Evolutionary conservation across 35 echinoderm and acorn worm genomes (phyloP).

Genomic region (Strongylocentrotus purpuratus): DNA sequence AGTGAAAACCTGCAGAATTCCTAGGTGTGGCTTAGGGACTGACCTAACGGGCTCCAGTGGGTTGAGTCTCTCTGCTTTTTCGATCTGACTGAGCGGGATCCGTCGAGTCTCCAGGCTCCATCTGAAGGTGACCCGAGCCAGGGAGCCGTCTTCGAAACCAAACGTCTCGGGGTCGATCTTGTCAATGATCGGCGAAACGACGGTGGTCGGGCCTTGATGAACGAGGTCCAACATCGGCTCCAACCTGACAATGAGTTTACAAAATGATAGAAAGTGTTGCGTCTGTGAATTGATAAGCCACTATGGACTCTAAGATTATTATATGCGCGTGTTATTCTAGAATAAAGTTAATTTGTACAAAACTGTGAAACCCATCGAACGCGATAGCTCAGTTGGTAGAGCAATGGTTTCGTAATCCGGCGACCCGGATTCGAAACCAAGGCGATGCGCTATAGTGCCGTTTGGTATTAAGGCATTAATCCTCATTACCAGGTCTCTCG

Average conservation of each 20-base stretch:
- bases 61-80: constrained; percentile 48
- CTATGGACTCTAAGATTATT: too few relatives aligned
- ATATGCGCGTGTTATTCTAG: too few relatives aligned
- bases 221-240: constrained; percentile 57
- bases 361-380: too few relatives aligned
- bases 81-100: constrained; percentile 38
- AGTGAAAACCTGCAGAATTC: too few relatives aligned
- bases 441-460: too few relatives aligned
- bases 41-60: constrained; percentile 48
- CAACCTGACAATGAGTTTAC: constrained; percentile 33
- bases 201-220: constrained; percentile 37
- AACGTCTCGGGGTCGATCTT: constrained; percentile 56
- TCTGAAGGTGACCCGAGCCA: constrained; percentile 32
- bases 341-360: too few relatives aligned
- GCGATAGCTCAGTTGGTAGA: too few relatives aligned
- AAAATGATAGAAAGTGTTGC: neutral
- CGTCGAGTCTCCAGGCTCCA: constrained; percentile 46
- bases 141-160: constrained; percentile 9
- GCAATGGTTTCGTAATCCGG: too few relatives aligned
- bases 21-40: neutral
- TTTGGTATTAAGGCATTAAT: too few relatives aligned
- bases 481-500: too few relatives aligned
- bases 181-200: constrained; percentile 58
- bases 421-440: too few relatives aligned
- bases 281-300: too few relatives aligned